A percentile compares a stretch with the other conserved stretches of the same genome.
Evolutionary conservation across 2,888 invertebrate genomes (phyloP).

Genomic region (Sabellastarte sp.): DNA sequence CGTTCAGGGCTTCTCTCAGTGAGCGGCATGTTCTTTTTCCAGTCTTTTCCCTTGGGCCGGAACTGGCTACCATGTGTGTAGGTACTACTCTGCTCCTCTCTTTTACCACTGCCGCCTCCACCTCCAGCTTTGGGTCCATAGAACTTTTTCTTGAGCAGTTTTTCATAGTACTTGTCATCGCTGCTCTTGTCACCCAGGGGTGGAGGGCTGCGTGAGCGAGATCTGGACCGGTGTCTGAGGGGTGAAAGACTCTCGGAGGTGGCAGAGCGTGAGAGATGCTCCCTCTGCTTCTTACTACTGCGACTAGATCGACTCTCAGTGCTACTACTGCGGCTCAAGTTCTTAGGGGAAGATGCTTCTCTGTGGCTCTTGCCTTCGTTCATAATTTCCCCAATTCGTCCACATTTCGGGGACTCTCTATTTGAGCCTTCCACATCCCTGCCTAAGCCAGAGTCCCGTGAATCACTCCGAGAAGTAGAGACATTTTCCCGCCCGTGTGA

Average conservation of each 20-base stretch:
- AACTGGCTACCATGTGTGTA: slow-evolving; percentile 8
- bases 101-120: background rate
- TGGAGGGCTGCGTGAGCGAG: slow-evolving; percentile 14
- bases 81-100: background rate
- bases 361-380: background rate
- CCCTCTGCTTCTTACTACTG: slow-evolving; percentile 5
- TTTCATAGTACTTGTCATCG: slow-evolving; percentile 28
- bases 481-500: background rate
- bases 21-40: slow-evolving; percentile 12
- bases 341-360: background rate
- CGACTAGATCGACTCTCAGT: background rate
- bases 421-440: slow-evolving; percentile 11
- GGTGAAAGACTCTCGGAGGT: slow-evolving; percentile 3
- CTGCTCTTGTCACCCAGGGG: background rate
- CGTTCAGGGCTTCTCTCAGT: background rate
- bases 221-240: background rate
- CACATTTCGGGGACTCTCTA: background rate
- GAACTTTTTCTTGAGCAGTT: slow-evolving; percentile 32
- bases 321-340: background rate
- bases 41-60: slow-evolving; percentile 23
- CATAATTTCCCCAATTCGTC: background rate
- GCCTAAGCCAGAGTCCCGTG: slow-evolving; percentile 21
- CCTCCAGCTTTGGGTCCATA: slow-evolving; percentile 8
- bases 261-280: slow-evolving; percentile 2
- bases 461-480: slow-evolving; percentile 16